Conservation (phyloP, 2,888 invertebrate species). For the Mantis religiosa region DNA sequence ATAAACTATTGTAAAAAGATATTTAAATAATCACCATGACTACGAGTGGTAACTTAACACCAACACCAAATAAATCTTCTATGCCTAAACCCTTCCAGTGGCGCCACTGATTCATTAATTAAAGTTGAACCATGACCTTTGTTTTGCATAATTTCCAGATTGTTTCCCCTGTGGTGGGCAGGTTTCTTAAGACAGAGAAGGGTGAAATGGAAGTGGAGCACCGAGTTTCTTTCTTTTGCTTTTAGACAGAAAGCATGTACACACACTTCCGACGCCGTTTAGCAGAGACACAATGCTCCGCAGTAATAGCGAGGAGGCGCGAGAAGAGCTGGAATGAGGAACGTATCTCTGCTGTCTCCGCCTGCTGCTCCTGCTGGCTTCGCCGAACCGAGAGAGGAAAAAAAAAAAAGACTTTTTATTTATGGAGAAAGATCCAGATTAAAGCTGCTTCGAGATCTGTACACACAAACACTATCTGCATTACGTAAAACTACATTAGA, state of each 20-base stretch:
- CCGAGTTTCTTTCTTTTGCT: neutral
- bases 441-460: neutral
- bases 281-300: neutral
- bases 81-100: too few species aligned
- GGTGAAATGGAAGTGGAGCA: too few species aligned
- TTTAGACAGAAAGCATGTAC: neutral
- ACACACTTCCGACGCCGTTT: neutral
- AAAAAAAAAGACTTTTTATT: neutral
- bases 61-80: too few species aligned
- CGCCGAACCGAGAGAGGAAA: neutral
- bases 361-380: neutral
- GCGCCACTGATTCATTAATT: too few species aligned
- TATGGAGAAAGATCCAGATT: neutral
- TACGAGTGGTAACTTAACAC: too few species aligned
- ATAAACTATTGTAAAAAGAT: too few species aligned
- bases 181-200: too few species aligned
- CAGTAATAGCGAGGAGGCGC: neutral
- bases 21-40: too few species aligned
- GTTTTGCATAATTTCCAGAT: too few species aligned
- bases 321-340: neutral
- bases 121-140: too few species aligned
- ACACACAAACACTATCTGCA: neutral
- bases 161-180: too few species aligned
- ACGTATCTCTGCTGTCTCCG: neutral
- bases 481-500: neutral